Evolutionary conservation across 1,140 invertebrate species (phyloP), one percentile per base, ranked within the genome.

Genomic region (Psilanteris sp.): DNA sequence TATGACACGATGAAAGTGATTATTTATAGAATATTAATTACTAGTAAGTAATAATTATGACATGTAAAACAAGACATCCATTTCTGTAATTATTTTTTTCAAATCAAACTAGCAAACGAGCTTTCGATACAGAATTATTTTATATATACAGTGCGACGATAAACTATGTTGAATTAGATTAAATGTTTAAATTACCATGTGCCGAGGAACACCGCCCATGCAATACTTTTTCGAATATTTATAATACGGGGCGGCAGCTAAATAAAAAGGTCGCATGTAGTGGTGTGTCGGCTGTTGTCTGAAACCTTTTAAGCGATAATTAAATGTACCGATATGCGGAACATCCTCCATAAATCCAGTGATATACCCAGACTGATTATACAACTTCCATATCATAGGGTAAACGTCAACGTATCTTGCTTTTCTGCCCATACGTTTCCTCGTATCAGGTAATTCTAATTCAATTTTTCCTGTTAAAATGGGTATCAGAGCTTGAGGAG

Each of bases 301-400:
- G 85, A 98, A 99, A 0, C 97, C 97, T 62, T 95, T 94, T 80
- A 98, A 91, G 6, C 97, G 91, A 85, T 96, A 96, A 14, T 95
- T 96, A 80, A 98, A 98, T 0, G 95, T 97, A 0, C 96, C 96
- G 5, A 95, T 91, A 78, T 91, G 87, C 0, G 95, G 93, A 67
- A 93, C 91, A 83, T 99, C 97, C 87, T 99, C 97, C 75, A 93
- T 93, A 85, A 94, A 98, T 3, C 93, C 93, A 31, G 92, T 92
- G 20, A 92, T 90, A 74, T 93, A 94, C 0, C 95, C 95, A 27
- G 91, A 89, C 5, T 92, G 84, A 39, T 91, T 90, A 77, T 92
- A 94, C n/a, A 93, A 89, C 34, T 95, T 92, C 92, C 94, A 96
- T 62, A 96, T 91, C 85, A 96, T 93, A 0, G 95, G 94, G 88